Conservation (phyloP, 2,113 vertebrate species). For the Aegithalos caudatus region DNA sequence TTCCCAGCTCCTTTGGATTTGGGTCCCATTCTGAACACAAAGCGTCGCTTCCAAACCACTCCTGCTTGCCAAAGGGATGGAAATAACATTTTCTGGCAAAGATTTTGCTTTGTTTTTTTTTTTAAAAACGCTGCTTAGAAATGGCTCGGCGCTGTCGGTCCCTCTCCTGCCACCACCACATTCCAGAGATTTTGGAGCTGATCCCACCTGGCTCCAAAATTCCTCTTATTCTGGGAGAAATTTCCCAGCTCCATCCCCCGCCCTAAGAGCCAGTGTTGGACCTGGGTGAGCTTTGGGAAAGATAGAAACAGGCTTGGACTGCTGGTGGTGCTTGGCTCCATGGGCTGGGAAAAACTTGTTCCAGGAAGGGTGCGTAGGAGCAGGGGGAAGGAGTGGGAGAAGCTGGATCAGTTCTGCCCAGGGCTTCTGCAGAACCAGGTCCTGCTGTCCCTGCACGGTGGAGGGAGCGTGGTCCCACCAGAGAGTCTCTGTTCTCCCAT, state of each 20-base stretch:
- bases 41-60: neutral
- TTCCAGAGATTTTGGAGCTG: neutral
- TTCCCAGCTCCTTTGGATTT: neutral
- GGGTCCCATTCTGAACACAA: neutral
- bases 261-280: neutral
- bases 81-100: constrained; percentile 51
- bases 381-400: neutral
- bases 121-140: constrained; percentile 3
- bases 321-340: neutral
- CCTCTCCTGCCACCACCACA: neutral
- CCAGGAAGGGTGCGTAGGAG: neutral
- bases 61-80: neutral
- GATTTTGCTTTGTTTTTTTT: neutral
- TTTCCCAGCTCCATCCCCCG: neutral
- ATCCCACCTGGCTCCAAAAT: neutral
- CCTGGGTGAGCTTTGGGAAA: neutral
- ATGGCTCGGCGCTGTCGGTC: neutral
- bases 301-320: neutral
- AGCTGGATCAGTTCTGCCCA: neutral
- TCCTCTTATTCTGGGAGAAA: neutral
- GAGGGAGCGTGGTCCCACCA: rapidly evolving
- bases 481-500: rapidly evolving
- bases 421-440: neutral
- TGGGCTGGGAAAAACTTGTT: neutral
- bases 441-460: rapidly evolving